Conservation (phyloP, 1,140 invertebrate genomes). For the Ostrea edulis region DNA sequence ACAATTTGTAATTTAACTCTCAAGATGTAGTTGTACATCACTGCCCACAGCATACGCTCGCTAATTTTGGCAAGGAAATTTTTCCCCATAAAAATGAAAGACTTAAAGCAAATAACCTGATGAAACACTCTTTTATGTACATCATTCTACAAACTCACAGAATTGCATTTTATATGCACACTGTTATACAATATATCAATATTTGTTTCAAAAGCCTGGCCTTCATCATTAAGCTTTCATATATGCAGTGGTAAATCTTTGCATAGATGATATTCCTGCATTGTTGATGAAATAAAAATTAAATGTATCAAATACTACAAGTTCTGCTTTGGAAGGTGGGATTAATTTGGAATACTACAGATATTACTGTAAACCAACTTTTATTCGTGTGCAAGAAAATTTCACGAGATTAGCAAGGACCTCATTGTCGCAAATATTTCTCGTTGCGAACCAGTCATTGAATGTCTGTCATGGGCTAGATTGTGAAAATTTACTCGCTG, state of each 20-base stretch:
- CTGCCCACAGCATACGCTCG: not conserved
- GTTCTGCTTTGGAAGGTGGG: too few species aligned
- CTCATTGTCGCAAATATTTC: too few species aligned
- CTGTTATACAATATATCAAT: not conserved
- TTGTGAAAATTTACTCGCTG: too few species aligned
- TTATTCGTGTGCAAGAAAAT: too few species aligned
- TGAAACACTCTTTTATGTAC: not conserved
- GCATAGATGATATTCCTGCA: not conserved
- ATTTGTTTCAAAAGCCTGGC: not conserved
- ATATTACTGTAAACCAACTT: too few species aligned
- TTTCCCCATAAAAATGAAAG: not conserved
- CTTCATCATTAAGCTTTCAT: not conserved
- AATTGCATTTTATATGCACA: not conserved
- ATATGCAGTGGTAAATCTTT: not conserved
- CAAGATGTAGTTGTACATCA: not conserved
- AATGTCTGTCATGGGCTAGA: too few species aligned
- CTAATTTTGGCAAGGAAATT: constrained; percentile 1
- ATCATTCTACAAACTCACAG: not conserved
- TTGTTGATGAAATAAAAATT: too few species aligned
- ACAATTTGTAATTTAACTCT: not conserved
- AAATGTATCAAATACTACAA: too few species aligned
- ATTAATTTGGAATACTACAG: too few species aligned
- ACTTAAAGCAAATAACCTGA: constrained; percentile 13
- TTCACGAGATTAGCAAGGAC: too few species aligned
- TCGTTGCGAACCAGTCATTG: too few species aligned